These are phyloP conservation scores for Anoplophora glabripennis DNA, from an alignment of 1,140 invertebrate species.

Conservation along the genomic window DNA sequence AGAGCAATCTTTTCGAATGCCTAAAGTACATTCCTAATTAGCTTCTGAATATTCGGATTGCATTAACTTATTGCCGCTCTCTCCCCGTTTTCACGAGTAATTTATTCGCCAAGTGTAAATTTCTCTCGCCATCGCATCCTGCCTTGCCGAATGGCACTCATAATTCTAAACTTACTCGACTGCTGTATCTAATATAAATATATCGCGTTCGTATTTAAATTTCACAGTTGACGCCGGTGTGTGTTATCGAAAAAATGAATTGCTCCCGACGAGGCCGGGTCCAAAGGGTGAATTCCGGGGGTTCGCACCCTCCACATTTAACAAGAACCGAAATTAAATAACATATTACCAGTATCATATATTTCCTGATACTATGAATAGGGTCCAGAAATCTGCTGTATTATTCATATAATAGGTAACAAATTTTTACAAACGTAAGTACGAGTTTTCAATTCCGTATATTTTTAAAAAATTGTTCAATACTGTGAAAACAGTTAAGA, in stretches of 20 bases:
- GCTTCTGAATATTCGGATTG: slow-evolving; percentile 12
- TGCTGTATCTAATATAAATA: slow-evolving; percentile 32
- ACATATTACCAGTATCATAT: too few relatives aligned
- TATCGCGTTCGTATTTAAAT: slow-evolving; percentile 26
- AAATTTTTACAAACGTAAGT: too few relatives aligned
- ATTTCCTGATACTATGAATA: too few relatives aligned
- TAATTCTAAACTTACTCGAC: slow-evolving; percentile 27
- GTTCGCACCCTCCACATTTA: too few relatives aligned
- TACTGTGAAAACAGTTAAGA: too few relatives aligned
- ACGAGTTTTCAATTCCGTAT: too few relatives aligned
- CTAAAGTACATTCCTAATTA: slow-evolving; percentile 14
- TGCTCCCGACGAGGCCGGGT: neutral
- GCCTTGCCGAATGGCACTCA: slow-evolving; percentile 17
- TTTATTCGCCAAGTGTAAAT: slow-evolving; percentile 12
- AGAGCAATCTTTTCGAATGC: slow-evolving; percentile 10
- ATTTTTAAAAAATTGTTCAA: too few relatives aligned
- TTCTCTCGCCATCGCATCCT: neutral
- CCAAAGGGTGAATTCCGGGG: too few relatives aligned
- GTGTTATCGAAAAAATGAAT: slow-evolving; percentile 20
- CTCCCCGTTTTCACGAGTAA: slow-evolving; percentile 10
- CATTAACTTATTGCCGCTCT: slow-evolving; percentile 13
- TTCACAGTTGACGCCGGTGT: slow-evolving; percentile 17
- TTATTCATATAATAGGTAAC: too few relatives aligned
- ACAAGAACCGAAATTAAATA: too few relatives aligned
- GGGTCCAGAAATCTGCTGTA: too few relatives aligned